A percentile compares a stretch with the other conserved stretches of the same genome.
Conservation (phyloP, 64 coral and sea anemone species). For the Actinia tenebrosa region DNA sequence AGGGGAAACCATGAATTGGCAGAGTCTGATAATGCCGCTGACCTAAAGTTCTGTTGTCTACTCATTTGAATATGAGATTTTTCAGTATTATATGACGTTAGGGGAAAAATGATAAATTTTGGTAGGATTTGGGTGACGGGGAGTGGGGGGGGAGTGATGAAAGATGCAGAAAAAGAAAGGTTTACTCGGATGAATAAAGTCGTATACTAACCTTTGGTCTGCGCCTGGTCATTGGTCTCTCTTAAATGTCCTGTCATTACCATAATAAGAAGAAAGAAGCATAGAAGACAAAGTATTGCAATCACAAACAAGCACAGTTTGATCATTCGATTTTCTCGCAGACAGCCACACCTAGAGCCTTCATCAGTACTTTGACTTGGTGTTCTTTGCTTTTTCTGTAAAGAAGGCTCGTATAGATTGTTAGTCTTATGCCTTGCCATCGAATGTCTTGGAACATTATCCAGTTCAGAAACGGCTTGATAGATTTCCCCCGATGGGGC, state of each 20-base stretch:
- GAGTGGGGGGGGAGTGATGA: too few relatives aligned
- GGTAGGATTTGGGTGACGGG: too few relatives aligned
- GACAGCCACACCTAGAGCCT: neutral
- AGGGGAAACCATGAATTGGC: too few relatives aligned
- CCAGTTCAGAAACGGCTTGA: neutral
- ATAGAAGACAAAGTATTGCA: neutral
- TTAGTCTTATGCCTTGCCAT: neutral
- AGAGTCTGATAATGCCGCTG: too few relatives aligned
- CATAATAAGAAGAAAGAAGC: constrained; percentile 9
- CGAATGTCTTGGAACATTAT: neutral
- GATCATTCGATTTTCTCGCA: neutral
- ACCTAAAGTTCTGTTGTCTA: too few relatives aligned
- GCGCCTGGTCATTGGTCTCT: neutral
- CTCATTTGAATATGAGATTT: too few relatives aligned
- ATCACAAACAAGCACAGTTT: constrained; percentile 18
- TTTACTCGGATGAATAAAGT: neutral
- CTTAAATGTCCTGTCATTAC: neutral
- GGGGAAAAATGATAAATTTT: too few relatives aligned
- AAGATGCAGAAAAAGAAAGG: neutral
- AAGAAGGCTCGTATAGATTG: constrained; percentile 7
- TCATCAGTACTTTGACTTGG: neutral
- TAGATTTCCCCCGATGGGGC: neutral
- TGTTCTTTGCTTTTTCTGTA: neutral
- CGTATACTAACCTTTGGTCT: neutral
- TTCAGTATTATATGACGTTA: too few relatives aligned